Conservation (phyloP, 53 echinoderm and acorn worm species). For the Henricia sp. region DNA sequence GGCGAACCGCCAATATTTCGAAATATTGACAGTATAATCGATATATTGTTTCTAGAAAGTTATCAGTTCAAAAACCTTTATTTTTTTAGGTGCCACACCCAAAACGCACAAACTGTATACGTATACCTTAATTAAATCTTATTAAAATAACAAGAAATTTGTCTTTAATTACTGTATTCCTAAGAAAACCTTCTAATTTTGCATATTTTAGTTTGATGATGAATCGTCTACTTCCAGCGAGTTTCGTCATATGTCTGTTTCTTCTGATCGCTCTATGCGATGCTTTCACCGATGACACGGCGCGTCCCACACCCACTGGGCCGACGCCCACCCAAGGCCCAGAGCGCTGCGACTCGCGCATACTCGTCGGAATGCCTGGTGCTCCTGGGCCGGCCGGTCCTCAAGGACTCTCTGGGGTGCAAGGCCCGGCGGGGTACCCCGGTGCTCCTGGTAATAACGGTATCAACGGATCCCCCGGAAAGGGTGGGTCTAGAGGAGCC, state of each 20-base stretch:
- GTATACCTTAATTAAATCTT: too few relatives aligned
- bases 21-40: too few relatives aligned
- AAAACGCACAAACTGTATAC: too few relatives aligned
- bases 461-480: conserved; percentile 79
- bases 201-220: too few relatives aligned
- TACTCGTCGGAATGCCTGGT: conserved; percentile 71
- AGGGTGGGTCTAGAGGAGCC: conserved; percentile 59
- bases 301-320: not conserved
- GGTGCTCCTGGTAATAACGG: conserved; percentile 86
- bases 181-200: too few relatives aligned
- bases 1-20: too few relatives aligned
- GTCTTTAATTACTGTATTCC: too few relatives aligned
- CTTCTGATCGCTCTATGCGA: conserved; percentile 32
- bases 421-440: conserved; percentile 67
- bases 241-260: conserved; percentile 2
- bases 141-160: too few relatives aligned
- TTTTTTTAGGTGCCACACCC: too few relatives aligned
- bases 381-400: conserved; percentile 60
- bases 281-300: conserved; percentile 29
- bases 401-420: conserved; percentile 63
- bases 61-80: too few relatives aligned
- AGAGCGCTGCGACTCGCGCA: not conserved
- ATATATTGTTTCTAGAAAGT: too few relatives aligned
- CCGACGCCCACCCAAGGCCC: not conserved
- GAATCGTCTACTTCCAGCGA: not conserved